A percentile compares a stretch with the other conserved stretches of the same genome.
Evolutionary conservation across 1,140 invertebrate genomes (phyloP).

Genomic region (Brachionus rotundiformis): DNA sequence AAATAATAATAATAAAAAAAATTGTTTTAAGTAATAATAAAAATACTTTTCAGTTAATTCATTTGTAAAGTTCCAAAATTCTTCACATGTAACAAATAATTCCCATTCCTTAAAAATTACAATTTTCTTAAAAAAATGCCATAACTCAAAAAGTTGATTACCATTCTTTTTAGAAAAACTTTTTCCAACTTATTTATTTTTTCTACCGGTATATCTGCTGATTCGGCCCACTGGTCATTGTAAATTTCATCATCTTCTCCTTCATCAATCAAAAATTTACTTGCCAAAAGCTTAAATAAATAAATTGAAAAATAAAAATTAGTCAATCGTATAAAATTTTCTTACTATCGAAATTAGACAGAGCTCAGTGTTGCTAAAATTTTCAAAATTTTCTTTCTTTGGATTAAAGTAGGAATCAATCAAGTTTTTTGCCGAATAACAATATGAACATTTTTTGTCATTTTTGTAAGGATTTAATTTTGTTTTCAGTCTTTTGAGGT

Average conservation of each 20-base stretch:
- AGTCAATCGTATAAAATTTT: too few relatives aligned
- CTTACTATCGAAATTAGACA: conserved; percentile 40
- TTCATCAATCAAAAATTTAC: conserved; percentile 48
- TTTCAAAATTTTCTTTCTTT: not conserved
- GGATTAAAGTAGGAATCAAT: conserved; percentile 23
- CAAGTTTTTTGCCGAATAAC: conserved; percentile 24
- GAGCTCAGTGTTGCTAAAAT: not conserved
- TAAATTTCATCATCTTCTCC: conserved; percentile 50
- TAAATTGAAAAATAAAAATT: not conserved
- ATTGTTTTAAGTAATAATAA: too few relatives aligned
- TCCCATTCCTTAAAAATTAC: conserved; percentile 29
- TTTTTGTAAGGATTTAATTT: not conserved
- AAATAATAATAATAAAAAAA: too few relatives aligned
- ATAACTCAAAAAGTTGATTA: not conserved
- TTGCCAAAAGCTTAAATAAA: conserved; percentile 7
- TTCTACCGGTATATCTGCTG: not conserved
- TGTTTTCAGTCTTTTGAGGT: conserved; percentile 16
- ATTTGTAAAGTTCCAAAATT: conserved; percentile 48
- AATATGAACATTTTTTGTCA: not conserved
- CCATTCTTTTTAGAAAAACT: conserved; percentile 43
- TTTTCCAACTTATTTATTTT: conserved; percentile 47
- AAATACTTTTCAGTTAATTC: conserved; percentile 47
- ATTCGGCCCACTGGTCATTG: conserved; percentile 41
- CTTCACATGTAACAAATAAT: not conserved
- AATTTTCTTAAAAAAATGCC: not conserved